These are phyloP conservation scores for Steinernema scapterisci DNA, from an alignment of 2,888 invertebrate genomes.

Conservation along the genomic window DNA sequence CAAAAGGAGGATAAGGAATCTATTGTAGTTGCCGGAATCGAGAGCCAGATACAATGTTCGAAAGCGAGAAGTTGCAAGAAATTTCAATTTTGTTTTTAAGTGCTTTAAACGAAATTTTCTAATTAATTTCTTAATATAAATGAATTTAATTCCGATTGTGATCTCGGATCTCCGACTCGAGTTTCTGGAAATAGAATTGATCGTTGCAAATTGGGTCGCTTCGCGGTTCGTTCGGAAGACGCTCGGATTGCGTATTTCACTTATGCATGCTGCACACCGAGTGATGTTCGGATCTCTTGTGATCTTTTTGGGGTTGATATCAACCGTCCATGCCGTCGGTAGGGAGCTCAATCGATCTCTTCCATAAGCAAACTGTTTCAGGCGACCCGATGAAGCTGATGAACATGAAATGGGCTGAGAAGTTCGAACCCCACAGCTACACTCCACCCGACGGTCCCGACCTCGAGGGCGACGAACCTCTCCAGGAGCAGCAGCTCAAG, in stretches of 20 bases:
- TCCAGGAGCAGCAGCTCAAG: slow-evolving; percentile 39
- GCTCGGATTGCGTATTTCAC: not conserved
- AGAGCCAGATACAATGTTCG: too few species aligned
- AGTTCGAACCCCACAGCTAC: slow-evolving; percentile 53
- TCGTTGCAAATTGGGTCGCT: slow-evolving; percentile 6
- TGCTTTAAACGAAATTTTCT: too few species aligned
- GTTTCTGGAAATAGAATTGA: too few species aligned
- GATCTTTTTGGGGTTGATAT: not conserved
- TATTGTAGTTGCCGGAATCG: too few species aligned
- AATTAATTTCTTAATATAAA: too few species aligned
- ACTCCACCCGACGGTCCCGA: slow-evolving; percentile 32
- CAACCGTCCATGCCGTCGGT: not conserved
- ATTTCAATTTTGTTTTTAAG: too few species aligned
- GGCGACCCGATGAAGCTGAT: slow-evolving; percentile 55
- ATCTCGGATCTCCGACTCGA: too few species aligned
- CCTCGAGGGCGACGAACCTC: slow-evolving; percentile 15
- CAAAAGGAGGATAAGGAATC: too few species aligned
- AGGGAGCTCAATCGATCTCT: not conserved
- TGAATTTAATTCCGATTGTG: too few species aligned
- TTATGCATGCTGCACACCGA: not conserved
- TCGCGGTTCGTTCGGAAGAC: not conserved
- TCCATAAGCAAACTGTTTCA: too few species aligned
- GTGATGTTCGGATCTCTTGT: slow-evolving; percentile 1
- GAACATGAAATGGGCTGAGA: slow-evolving; percentile 55
- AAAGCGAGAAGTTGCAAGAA: too few species aligned